Base-by-base conservation (phyloP, 1,140 invertebrate genomes). In the Diorhabda elongata region DNA sequence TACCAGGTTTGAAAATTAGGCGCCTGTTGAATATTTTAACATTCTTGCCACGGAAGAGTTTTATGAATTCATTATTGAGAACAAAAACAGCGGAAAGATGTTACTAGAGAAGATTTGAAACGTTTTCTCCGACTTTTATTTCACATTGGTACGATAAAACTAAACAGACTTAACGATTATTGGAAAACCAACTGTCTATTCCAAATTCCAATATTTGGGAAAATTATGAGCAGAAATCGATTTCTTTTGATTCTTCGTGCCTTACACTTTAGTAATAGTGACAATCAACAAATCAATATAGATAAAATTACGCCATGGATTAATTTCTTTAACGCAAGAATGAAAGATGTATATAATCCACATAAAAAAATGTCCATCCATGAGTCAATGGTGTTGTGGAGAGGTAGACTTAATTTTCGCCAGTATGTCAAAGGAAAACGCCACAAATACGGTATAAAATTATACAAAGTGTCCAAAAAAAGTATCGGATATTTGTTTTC, bases 321-420 rank as follows among this genome's bases (percentile, higher is more conserved):
- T 44, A 44, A 75, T 66, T 71, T 62, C 74, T 78, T 75, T 58
- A 76, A 76, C 66, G 59, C 64, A 3, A 77, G 71, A 69, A 77
- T 75, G 72, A 60, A 59, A 9, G 41, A 47, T 44, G 63, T 73
- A 11, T 75, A 74, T 67, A 69, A 73, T 26, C 73, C 74, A 26
- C 58, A 64, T 8, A 69, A 69, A 70, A 56, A 77, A 11, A 58
- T 79, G 7, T 71, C 44, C 8, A 11, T 76, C 58, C 74, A 77
- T 69, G 75, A 79, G 58, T 70, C 72, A 2, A 74, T 76, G 75
- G 45, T 77, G 7, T 65, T 75, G 57, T 75, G 72, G 67, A 47
- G 62, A 9, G 66, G 69, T 4, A 43, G 71, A 8, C 42, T 70
- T 11, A 42, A 11, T 45, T 72, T 70, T 56, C 64, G 71, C 9